Evolutionary conservation across 2,113 vertebrate genomes (phyloP).

Genomic region (Chelonoidis abingdonii): DNA sequence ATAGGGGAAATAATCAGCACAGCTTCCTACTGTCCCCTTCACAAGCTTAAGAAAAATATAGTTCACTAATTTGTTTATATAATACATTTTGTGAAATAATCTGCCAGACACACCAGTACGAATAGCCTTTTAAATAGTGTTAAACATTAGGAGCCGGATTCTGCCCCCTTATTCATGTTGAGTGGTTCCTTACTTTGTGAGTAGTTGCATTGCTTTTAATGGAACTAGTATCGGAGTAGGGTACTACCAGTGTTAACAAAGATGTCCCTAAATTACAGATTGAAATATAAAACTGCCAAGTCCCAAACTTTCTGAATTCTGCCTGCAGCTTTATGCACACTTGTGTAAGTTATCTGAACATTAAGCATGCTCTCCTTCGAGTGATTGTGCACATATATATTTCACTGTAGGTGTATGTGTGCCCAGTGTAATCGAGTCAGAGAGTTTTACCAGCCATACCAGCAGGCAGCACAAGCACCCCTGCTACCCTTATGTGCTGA

Average conservation of each 20-base stretch:
- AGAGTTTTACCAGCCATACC: too few relatives aligned
- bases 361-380: too few relatives aligned
- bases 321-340: neutral
- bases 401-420: too few relatives aligned
- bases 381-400: too few relatives aligned
- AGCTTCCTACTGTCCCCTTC: constrained; percentile 30
- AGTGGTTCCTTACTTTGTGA: neutral
- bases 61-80: constrained; percentile 47
- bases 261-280: neutral
- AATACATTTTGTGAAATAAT: constrained; percentile 39
- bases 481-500: too few relatives aligned
- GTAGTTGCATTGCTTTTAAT: neutral
- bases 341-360: neutral
- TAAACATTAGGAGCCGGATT: constrained; percentile 22
- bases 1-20: constrained; percentile 25
- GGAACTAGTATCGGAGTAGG: neutral
- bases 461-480: too few relatives aligned
- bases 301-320: neutral
- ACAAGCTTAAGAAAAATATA: constrained; percentile 37
- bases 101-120: neutral
- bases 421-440: too few relatives aligned
- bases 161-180: neutral
- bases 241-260: neutral
- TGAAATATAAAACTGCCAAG: neutral
- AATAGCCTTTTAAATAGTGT: constrained; percentile 24